These are phyloP conservation scores for Matsumurasca onukii DNA, from an alignment of 1,140 invertebrate species.

Conservation along the genomic window DNA sequence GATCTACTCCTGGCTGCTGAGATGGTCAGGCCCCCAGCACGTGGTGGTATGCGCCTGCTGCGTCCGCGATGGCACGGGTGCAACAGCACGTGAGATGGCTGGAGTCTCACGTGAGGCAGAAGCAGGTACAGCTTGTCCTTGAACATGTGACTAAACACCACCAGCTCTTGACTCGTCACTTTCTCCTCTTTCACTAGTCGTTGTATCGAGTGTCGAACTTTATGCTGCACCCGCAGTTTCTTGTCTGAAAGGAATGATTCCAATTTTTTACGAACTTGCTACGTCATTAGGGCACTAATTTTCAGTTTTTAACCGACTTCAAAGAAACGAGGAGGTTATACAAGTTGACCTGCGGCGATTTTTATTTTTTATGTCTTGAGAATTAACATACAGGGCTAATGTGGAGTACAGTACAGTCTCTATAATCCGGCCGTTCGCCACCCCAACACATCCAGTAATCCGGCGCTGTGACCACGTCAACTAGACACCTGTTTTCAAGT, in stretches of 20 bases:
- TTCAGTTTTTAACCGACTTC: too few species aligned
- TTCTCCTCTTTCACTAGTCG: conserved; percentile 47
- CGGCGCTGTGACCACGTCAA: too few species aligned
- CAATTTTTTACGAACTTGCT: too few species aligned
- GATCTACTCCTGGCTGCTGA: background rate
- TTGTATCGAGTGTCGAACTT: conserved; percentile 55
- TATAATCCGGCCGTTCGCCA: too few species aligned
- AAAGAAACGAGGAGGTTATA: too few species aligned
- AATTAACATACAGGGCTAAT: too few species aligned
- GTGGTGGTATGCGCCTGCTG: conserved; percentile 55
- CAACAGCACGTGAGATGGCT: conserved; percentile 52
- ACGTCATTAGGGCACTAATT: too few species aligned
- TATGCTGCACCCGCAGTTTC: conserved; percentile 53
- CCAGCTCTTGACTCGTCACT: conserved; percentile 45
- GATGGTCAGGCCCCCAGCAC: conserved; percentile 49
- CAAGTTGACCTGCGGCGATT: too few species aligned
- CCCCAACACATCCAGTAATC: too few species aligned
- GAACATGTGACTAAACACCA: conserved; percentile 47
- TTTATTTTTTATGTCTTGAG: too few species aligned
- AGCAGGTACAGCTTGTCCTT: conserved; percentile 52
- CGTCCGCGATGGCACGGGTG: conserved; percentile 47
- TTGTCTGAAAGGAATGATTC: conserved; percentile 50
- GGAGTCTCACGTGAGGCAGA: conserved; percentile 48
- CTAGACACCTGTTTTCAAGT: too few species aligned
- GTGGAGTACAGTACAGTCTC: too few species aligned